phyloP scores from a whole-genome alignment of 2,888 invertebrate species.

The Apoda limacodes region DNA sequence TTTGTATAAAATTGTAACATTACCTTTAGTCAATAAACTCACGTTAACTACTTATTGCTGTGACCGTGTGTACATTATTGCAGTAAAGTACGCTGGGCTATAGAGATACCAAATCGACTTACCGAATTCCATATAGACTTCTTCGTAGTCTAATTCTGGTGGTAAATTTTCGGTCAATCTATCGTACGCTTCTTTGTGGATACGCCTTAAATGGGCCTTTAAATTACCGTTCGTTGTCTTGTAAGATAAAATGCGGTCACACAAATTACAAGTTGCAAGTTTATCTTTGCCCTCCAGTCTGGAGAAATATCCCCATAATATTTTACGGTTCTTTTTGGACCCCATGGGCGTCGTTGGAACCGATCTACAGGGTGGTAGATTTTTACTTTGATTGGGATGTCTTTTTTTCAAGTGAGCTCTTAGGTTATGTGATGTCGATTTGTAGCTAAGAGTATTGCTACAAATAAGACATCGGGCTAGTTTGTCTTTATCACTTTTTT shows the following conservation, averaged over 20 bases:
- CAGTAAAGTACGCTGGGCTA: no score
- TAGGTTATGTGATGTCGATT: conserved; percentile 16
- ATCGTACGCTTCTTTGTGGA: neutral
- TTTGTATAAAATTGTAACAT: no score
- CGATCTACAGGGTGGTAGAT: conserved; percentile 4
- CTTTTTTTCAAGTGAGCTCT: conserved; percentile 16
- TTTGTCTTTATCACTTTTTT: conserved; percentile 13
- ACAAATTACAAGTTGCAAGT: conserved; percentile 18
- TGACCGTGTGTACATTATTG: no score
- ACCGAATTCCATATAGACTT: neutral
- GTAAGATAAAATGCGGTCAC: conserved; percentile 16
- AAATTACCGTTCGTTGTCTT: conserved; percentile 17
- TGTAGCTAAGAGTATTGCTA: conserved; percentile 13
- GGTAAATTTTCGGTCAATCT: neutral
- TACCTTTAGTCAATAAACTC: no score
- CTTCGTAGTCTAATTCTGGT: neutral
- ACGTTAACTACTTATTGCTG: no score
- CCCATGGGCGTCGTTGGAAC: neutral
- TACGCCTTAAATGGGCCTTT: conserved; percentile 13
- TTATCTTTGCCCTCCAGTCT: neutral
- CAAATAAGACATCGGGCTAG: conserved; percentile 13
- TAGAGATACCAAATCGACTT: neutral
- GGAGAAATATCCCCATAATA: conserved; percentile 17
- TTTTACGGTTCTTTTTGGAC: neutral
- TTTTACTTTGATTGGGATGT: no score